Evolutionary conservation across 2,113 vertebrate species (phyloP).

Genomic region (Asarcornis scutulata): DNA sequence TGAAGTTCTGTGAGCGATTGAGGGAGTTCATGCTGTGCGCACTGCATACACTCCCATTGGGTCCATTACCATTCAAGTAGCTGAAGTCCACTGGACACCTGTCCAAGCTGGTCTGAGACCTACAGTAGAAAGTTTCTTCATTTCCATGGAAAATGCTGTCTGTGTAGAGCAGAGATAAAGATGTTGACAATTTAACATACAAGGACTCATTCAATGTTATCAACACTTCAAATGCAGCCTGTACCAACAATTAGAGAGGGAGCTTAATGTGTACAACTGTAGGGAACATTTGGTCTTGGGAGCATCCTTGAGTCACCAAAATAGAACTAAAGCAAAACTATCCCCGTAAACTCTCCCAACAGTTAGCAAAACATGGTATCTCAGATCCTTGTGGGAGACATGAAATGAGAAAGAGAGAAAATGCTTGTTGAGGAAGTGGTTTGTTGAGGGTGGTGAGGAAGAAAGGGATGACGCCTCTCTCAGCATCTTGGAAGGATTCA

Average conservation of each 20-base stretch:
- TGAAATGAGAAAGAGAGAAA: neutral
- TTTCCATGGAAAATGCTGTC: constrained; percentile 96
- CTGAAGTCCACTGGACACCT: constrained; percentile 83
- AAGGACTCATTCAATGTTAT: neutral
- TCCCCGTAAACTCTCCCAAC: neutral
- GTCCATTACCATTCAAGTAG: constrained; percentile 88
- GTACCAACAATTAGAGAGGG: neutral
- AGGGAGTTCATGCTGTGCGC: constrained; percentile 93
- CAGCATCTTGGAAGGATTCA: neutral
- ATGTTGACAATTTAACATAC: neutral
- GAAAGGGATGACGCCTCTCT: neutral
- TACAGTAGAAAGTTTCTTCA: constrained; percentile 88
- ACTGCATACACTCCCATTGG: constrained; percentile 95
- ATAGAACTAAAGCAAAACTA: neutral
- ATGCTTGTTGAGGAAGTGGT: too few species aligned
- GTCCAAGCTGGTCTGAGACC: constrained; percentile 94
- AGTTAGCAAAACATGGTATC: neutral
- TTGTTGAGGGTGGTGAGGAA: neutral
- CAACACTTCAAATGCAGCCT: neutral
- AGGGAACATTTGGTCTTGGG: neutral
- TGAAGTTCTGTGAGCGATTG: constrained; percentile 90
- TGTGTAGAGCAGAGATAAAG: constrained; percentile 61
- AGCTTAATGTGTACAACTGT: neutral
- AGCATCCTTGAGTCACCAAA: neutral
- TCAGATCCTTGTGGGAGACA: neutral